Conservation (phyloP, 2,797 vertebrate genomes). For the Ctenochaetus hawaiiensis region DNA sequence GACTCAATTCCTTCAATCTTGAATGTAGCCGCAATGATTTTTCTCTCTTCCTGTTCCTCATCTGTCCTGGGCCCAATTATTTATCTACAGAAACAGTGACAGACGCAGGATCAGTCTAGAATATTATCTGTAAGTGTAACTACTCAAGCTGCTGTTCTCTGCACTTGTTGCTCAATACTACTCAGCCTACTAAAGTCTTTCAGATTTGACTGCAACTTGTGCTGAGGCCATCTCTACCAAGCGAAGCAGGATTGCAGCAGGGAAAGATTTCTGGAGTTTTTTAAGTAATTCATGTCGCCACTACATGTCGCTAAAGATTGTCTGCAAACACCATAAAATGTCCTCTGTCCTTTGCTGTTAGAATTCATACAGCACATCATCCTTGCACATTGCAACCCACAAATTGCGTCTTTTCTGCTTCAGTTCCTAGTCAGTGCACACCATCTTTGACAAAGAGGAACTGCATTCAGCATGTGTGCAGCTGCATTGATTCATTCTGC, state of each 20-base stretch:
- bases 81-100: constrained; percentile 84
- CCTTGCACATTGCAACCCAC: background rate
- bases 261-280: background rate
- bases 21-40: constrained; percentile 47
- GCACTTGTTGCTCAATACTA: background rate
- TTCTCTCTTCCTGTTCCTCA: constrained; percentile 68
- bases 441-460: background rate
- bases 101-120: constrained; percentile 65
- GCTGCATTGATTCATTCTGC: constrained; percentile 6
- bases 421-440: background rate
- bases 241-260: constrained; percentile 6
- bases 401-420: background rate
- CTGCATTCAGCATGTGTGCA: background rate
- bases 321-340: background rate
- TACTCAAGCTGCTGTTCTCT: constrained; percentile 39
- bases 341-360: too few species aligned
- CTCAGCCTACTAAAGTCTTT: background rate
- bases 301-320: background rate
- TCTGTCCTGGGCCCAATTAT: constrained; percentile 71
- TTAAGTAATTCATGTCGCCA: background rate
- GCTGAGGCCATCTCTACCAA: constrained; percentile 27
- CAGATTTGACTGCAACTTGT: background rate
- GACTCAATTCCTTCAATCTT: constrained; percentile 56
- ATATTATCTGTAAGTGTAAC: background rate
- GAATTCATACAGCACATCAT: background rate